A percentile compares a stretch with the other conserved stretches of the same genome.
phyloP scores from a whole-genome alignment of 2,797 vertebrate species.

The Chaetodon trifasciatus region DNA sequence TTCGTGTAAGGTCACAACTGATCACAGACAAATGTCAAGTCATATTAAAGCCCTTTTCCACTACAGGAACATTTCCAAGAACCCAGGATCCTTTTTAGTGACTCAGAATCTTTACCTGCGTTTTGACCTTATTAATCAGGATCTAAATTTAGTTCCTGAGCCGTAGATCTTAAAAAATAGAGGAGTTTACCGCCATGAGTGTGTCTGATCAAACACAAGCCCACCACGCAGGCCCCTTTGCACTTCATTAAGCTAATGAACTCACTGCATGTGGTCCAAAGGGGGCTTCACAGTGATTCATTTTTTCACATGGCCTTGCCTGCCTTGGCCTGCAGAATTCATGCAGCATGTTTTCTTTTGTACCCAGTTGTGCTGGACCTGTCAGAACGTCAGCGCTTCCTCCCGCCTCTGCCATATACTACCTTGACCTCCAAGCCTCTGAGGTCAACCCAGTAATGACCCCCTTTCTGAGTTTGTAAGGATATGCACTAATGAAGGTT shows the following conservation, averaged over 20 bases:
- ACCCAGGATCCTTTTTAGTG: neutral
- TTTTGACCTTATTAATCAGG: neutral
- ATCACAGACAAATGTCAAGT: neutral
- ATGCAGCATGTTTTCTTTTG: neutral
- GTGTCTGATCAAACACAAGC: neutral
- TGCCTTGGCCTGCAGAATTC: neutral
- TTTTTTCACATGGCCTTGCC: neutral
- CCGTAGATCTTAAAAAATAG: neutral
- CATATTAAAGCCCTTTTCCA: neutral
- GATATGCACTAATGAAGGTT: conserved; percentile 61
- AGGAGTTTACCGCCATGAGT: neutral
- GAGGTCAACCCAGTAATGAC: conserved; percentile 26
- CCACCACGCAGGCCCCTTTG: neutral
- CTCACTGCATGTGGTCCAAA: neutral
- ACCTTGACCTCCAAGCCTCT: conserved; percentile 25
- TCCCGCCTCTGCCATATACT: neutral
- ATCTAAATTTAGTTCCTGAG: neutral
- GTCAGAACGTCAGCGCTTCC: neutral
- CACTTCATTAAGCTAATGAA: neutral
- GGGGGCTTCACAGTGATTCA: neutral
- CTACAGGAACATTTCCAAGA: neutral
- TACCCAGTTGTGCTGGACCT: neutral
- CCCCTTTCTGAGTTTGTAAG: conserved; percentile 28
- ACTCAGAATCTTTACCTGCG: neutral
- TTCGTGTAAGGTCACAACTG: neutral